Conservation (phyloP, 2,888 invertebrate genomes). For the Crossocerus cetratus region DNA sequence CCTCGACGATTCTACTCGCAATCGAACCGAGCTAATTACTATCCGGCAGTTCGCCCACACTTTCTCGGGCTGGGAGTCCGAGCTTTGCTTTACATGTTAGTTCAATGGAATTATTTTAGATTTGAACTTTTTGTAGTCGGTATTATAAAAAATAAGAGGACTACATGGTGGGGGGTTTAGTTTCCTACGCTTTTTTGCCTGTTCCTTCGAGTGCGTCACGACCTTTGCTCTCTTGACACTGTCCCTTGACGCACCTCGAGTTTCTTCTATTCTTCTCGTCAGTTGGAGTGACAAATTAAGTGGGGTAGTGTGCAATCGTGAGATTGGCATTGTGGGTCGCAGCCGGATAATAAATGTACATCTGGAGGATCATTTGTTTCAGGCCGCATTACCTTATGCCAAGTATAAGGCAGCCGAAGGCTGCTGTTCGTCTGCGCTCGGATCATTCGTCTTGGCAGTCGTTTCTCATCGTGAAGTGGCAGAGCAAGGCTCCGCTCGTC, state of each 20-base stretch:
- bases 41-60: too few species aligned
- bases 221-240: neutral
- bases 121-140: constrained; percentile 18
- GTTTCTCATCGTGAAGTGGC: constrained; percentile 57
- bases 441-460: constrained; percentile 64
- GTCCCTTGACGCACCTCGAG: too few species aligned
- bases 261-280: too few species aligned
- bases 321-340: constrained; percentile 6
- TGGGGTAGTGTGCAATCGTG: neutral
- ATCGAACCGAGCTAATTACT: constrained; percentile 20
- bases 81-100: too few species aligned
- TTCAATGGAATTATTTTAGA: neutral
- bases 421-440: constrained; percentile 44
- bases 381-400: constrained; percentile 64
- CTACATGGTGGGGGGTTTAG: constrained; percentile 11
- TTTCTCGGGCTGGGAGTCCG: too few species aligned
- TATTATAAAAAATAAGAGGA: too few species aligned
- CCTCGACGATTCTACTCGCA: constrained; percentile 21
- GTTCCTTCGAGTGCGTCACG: constrained; percentile 16
- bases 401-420: constrained; percentile 2
- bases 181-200: constrained; percentile 2
- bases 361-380: constrained; percentile 69
- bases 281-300: neutral
- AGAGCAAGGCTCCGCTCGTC: constrained; percentile 10
- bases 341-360: constrained; percentile 67